phyloP scores from a whole-genome alignment of 2,888 invertebrate genomes.

The Eupelmus urozonus region DNA sequence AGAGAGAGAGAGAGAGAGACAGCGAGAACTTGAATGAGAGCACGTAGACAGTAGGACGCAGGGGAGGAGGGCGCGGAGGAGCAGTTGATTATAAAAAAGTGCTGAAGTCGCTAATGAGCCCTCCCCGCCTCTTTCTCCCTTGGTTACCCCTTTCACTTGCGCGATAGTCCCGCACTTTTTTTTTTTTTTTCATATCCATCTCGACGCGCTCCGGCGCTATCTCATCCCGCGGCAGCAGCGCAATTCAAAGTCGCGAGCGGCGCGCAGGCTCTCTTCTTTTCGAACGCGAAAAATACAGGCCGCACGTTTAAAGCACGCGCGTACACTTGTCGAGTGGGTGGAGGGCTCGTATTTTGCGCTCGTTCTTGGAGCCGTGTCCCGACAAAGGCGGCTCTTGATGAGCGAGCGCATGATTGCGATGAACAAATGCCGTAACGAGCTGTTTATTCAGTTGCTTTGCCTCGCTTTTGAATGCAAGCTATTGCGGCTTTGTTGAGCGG shows the following conservation, averaged over 20 bases:
- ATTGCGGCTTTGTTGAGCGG: neutral
- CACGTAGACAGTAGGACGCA: neutral
- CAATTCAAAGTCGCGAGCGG: conserved; percentile 18
- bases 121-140: conserved; percentile 21
- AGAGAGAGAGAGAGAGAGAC: conserved; percentile 10
- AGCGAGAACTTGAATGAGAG: conserved; percentile 13
- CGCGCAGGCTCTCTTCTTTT: neutral
- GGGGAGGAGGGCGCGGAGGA: conserved; percentile 30
- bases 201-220: conserved; percentile 18
- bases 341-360: neutral
- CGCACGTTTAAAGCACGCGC: conserved; percentile 10
- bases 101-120: conserved; percentile 61
- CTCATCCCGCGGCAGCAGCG: conserved; percentile 3
- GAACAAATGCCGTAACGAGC: neutral
- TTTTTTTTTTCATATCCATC: conserved; percentile 51
- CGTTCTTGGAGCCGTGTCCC: conserved; percentile 11
- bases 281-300: conserved; percentile 35
- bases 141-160: neutral
- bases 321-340: neutral
- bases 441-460: conserved; percentile 23
- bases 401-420: conserved; percentile 19
- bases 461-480: neutral
- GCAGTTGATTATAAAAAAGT: conserved; percentile 60
- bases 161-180: conserved; percentile 24
- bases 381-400: conserved; percentile 21